Evolutionary conservation across 2,113 vertebrate genomes (phyloP).

Genomic region (Vulpes vulpes): DNA sequence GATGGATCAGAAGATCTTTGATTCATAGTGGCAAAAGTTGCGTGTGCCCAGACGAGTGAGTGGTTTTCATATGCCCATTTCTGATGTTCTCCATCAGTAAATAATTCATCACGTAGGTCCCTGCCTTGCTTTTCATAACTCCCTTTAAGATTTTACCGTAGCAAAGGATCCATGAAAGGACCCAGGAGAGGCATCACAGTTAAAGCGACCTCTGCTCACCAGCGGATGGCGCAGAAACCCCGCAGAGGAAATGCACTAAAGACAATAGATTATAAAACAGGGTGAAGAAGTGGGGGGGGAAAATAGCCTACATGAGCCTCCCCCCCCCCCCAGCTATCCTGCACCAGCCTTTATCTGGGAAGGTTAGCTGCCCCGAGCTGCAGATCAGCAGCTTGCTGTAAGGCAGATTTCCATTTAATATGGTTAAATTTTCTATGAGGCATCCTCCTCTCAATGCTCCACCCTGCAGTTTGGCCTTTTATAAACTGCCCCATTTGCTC

Average conservation of each 20-base stretch:
- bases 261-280: neutral
- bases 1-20: neutral
- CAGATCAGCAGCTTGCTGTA: constrained; percentile 11
- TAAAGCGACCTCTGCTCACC: neutral
- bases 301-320: neutral
- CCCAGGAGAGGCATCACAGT: neutral
- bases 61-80: neutral
- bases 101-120: neutral
- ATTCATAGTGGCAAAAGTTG: neutral
- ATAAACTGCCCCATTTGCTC: constrained; percentile 47
- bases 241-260: neutral
- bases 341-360: neutral
- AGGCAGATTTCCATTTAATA: neutral
- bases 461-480: constrained; percentile 64
- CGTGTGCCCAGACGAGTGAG: neutral
- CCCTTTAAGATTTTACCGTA: neutral
- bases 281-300: neutral
- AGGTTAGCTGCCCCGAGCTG: too few species aligned
- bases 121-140: neutral
- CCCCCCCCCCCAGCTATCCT: fast-evolving
- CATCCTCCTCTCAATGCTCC: neutral
- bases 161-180: neutral
- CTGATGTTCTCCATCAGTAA: neutral
- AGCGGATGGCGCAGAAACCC: neutral
- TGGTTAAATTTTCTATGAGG: neutral